These are phyloP conservation scores for Crotalus tigris DNA, from an alignment of 2,113 vertebrate species.

Conservation along the genomic window DNA sequence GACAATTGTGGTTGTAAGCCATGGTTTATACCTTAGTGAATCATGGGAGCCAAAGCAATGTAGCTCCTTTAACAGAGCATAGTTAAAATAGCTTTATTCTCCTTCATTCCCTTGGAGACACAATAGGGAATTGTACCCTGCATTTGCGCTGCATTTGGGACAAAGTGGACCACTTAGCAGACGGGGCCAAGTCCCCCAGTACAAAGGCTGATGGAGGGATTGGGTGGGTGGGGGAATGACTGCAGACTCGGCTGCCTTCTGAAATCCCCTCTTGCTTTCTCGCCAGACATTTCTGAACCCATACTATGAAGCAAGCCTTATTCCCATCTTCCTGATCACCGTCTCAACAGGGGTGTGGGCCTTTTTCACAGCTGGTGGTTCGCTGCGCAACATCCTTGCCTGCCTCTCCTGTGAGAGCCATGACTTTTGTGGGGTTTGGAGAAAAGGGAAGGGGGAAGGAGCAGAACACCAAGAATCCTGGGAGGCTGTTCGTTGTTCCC, in stretches of 20 bases:
- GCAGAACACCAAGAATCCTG: neutral
- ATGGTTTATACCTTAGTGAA: no score
- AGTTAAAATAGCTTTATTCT: no score
- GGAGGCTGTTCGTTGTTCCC: no score
- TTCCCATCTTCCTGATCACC: conserved; percentile 71
- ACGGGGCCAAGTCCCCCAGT: no score
- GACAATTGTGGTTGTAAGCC: no score
- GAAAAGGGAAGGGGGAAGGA: neutral
- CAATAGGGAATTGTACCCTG: no score
- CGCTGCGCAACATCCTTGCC: conserved; percentile 66
- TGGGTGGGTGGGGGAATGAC: neutral
- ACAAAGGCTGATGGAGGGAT: neutral
- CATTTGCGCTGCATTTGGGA: neutral
- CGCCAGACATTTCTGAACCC: conserved; percentile 76
- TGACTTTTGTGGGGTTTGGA: conserved; percentile 26
- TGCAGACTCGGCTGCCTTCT: neutral
- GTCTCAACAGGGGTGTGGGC: conserved; percentile 73
- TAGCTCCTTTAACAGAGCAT: no score
- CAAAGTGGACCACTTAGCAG: accelerated
- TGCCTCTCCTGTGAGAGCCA: conserved; percentile 74
- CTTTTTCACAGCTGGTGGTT: conserved; percentile 72
- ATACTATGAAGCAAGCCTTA: conserved; percentile 71
- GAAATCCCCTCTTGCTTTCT: neutral
- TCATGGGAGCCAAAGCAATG: no score
- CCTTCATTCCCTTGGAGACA: no score